phyloP scores from a whole-genome alignment of 2,888 invertebrate species.

The Synergus umbraculus region DNA sequence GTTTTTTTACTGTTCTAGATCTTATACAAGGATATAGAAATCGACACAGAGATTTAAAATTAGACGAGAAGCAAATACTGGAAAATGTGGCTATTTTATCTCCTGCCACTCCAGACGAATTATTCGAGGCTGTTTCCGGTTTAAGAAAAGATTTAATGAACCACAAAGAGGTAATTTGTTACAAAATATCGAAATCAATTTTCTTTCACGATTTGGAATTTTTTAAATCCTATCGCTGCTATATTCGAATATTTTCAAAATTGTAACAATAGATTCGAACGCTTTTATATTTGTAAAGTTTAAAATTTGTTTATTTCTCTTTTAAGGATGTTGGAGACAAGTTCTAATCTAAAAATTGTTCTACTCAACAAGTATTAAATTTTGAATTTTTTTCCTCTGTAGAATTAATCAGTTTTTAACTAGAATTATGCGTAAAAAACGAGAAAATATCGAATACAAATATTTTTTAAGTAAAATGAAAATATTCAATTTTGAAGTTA shows the following conservation, averaged over 20 bases:
- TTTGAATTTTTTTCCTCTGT: too few species aligned
- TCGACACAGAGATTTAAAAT: conserved; percentile 51
- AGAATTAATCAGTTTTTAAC: too few species aligned
- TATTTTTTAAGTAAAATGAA: too few species aligned
- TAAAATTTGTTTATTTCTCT: conserved; percentile 24
- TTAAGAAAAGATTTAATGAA: conserved; percentile 68
- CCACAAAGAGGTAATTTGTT: conserved; percentile 62
- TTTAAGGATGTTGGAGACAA: too few species aligned
- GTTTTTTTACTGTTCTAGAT: conserved; percentile 41
- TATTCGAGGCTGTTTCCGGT: conserved; percentile 73
- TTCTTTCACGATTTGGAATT: background rate
- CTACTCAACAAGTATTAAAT: too few species aligned
- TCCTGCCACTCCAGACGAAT: conserved; percentile 71
- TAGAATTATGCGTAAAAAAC: too few species aligned
- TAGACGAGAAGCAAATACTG: conserved; percentile 56
- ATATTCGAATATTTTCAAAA: background rate
- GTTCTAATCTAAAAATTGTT: too few species aligned
- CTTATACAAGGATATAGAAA: conserved; percentile 54
- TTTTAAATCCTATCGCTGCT: background rate
- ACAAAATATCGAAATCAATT: background rate
- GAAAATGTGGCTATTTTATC: conserved; percentile 60
- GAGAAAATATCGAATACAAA: too few species aligned
- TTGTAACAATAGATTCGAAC: background rate
- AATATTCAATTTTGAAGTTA: too few species aligned
- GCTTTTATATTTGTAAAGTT: conserved; percentile 37